Evolutionary conservation across 37 sponge, comb jelly and placozoan genomes (phyloP).

Genomic region (Diacarnus erythraeanus): DNA sequence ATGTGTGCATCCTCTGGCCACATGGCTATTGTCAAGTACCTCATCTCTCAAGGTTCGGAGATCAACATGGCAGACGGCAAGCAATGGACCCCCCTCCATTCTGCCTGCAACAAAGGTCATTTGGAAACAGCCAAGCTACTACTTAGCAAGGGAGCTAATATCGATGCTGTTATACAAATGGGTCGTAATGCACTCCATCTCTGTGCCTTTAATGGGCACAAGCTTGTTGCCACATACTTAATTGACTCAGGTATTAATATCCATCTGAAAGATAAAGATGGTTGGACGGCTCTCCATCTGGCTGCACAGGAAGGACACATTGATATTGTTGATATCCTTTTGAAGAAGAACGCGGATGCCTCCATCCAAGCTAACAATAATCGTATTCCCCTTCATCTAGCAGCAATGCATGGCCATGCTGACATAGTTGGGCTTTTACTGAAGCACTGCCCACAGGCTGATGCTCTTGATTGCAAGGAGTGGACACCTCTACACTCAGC

Average conservation of each 20-base stretch:
- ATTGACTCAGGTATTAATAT: constrained; percentile 46
- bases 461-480: constrained; percentile 59
- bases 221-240: constrained; percentile 42
- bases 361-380: constrained; percentile 62
- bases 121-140: constrained; percentile 56
- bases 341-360: constrained; percentile 38
- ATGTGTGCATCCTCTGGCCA: constrained; percentile 65
- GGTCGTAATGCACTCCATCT: constrained; percentile 81
- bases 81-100: constrained; percentile 70
- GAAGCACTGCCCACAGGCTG: constrained; percentile 35
- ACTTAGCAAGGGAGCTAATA: constrained; percentile 46
- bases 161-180: constrained; percentile 73
- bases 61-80: constrained; percentile 62
- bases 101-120: constrained; percentile 74
- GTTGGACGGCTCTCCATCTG: constrained; percentile 66
- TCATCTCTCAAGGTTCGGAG: constrained; percentile 38
- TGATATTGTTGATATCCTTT: constrained; percentile 34
- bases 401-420: constrained; percentile 65
- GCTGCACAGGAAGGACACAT: constrained; percentile 64
- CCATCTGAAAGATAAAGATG: constrained; percentile 51
- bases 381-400: constrained; percentile 73
- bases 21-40: constrained; percentile 35
- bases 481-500: constrained; percentile 77
- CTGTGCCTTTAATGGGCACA: constrained; percentile 72
- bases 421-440: constrained; percentile 50